Percentiles rank a stretch among this genome's conserved stretches.
phyloP scores from a whole-genome alignment of 2,797 vertebrate genomes.

The Hephaestus fuliginosus region DNA sequence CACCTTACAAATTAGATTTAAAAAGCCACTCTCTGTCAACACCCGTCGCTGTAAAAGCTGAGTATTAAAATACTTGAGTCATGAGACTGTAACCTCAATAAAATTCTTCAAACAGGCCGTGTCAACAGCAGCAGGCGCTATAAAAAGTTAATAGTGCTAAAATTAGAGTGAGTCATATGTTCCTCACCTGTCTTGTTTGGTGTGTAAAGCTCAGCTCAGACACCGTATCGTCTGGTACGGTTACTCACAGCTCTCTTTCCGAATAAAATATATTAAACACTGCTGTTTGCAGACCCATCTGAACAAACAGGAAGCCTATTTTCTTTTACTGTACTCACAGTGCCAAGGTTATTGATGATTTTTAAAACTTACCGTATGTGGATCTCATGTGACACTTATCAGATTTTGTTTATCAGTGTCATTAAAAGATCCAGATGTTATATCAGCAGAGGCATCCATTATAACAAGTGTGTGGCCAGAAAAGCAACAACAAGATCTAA shows the following conservation, averaged over 20 bases:
- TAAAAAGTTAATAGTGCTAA: conserved; percentile 59
- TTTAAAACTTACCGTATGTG: neutral
- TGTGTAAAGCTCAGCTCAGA: conserved; percentile 40
- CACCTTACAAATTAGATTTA: conserved; percentile 38
- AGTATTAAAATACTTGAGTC: conserved; percentile 38
- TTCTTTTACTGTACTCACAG: neutral
- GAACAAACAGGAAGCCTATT: conserved; percentile 45
- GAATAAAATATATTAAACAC: conserved; percentile 41
- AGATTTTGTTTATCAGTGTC: conserved; percentile 8
- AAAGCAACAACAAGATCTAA: neutral
- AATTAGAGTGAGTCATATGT: conserved; percentile 71
- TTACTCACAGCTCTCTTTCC: conserved; percentile 35
- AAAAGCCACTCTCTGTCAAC: conserved; percentile 50
- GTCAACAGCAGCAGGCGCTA: conserved; percentile 48
- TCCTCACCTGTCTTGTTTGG: conserved; percentile 51
- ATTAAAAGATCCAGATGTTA: neutral
- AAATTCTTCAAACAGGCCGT: conserved; percentile 54
- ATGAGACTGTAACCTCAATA: conserved; percentile 59
- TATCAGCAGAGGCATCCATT: neutral
- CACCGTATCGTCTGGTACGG: neutral
- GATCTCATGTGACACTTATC: conserved; percentile 10
- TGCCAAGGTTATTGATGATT: neutral
- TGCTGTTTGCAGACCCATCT: conserved; percentile 50
- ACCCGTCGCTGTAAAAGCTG: conserved; percentile 19
- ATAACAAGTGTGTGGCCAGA: neutral